Evolutionary conservation across 2,888 invertebrate genomes (phyloP).

Genomic region (Meloe dianella): DNA sequence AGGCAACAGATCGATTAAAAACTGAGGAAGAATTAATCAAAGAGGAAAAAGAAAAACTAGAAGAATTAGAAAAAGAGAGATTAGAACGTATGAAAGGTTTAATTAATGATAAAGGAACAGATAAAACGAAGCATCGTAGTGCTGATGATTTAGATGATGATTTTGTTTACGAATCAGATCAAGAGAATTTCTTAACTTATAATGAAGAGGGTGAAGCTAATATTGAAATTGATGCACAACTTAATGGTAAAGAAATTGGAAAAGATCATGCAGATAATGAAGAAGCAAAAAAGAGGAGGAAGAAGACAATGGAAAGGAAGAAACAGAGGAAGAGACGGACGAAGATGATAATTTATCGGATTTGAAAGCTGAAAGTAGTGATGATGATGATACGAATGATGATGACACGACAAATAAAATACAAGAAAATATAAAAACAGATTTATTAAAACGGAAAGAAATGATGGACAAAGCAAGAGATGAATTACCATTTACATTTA

Average conservation of each 20-base stretch:
- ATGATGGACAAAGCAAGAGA: constrained; percentile 57
- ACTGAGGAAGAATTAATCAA: constrained; percentile 82
- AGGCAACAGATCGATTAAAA: constrained; percentile 81
- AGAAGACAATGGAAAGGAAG: constrained; percentile 39
- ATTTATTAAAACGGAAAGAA: constrained; percentile 57
- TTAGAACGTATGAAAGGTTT: constrained; percentile 78
- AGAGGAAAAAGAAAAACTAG: constrained; percentile 78
- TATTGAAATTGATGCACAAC: constrained; percentile 53
- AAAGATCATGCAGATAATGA: constrained; percentile 23
- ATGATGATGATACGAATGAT: constrained; percentile 35
- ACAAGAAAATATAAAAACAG: constrained; percentile 47
- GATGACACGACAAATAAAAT: constrained; percentile 12
- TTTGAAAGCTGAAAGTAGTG: constrained; percentile 59
- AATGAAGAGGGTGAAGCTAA: constrained; percentile 52
- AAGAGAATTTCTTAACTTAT: constrained; percentile 52
- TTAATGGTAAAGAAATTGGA: constrained; percentile 47
- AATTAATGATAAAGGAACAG: constrained; percentile 48
- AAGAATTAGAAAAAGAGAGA: constrained; percentile 79
- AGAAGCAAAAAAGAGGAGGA: constrained; percentile 41
- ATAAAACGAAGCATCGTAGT: constrained; percentile 67
- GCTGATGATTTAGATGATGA: constrained; percentile 91
- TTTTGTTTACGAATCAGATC: constrained; percentile 68
- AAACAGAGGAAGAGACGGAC: constrained; percentile 36
- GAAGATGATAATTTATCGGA: constrained; percentile 59
- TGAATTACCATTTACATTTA: constrained; percentile 66